Percentiles rank a stretch among this genome's conserved stretches.
phyloP scores from a whole-genome alignment of 2,888 invertebrate genomes.

The Scaptomyza tumidula region DNA sequence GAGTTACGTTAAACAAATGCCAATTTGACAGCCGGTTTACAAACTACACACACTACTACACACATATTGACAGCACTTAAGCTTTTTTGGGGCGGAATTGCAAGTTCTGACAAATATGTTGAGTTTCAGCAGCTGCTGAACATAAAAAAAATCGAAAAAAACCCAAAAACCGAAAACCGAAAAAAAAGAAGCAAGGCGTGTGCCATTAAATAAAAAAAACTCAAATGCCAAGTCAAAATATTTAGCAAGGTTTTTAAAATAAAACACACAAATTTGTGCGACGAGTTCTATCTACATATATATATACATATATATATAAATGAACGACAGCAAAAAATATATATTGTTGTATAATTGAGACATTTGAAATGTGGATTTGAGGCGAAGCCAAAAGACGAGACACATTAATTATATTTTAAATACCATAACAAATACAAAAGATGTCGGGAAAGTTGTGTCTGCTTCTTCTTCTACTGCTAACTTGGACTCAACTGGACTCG shows the following conservation, averaged over 20 bases:
- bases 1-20: slow-evolving; percentile 18
- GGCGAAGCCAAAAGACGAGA: background rate
- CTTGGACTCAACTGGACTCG: background rate
- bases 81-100: slow-evolving; percentile 21
- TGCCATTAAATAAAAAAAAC: slow-evolving; percentile 53
- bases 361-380: slow-evolving; percentile 29
- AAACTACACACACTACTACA: slow-evolving; percentile 12
- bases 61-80: slow-evolving; percentile 34
- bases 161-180: background rate
- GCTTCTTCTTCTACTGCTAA: slow-evolving; percentile 10
- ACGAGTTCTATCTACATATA: slow-evolving; percentile 26
- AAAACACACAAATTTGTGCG: slow-evolving; percentile 28
- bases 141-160: slow-evolving; percentile 2
- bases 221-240: slow-evolving; percentile 36
- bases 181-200: slow-evolving; percentile 41
- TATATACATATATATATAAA: slow-evolving; percentile 19
- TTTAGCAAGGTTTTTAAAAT: slow-evolving; percentile 52
- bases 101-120: slow-evolving; percentile 55
- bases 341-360: slow-evolving; percentile 10
- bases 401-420: background rate
- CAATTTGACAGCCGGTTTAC: slow-evolving; percentile 37
- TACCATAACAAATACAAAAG: background rate
- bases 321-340: slow-evolving; percentile 2
- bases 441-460: slow-evolving; percentile 9
- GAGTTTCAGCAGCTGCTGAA: slow-evolving; percentile 52